Conservation (phyloP, 2,888 invertebrate genomes). For the Seira sanloemensis region DNA sequence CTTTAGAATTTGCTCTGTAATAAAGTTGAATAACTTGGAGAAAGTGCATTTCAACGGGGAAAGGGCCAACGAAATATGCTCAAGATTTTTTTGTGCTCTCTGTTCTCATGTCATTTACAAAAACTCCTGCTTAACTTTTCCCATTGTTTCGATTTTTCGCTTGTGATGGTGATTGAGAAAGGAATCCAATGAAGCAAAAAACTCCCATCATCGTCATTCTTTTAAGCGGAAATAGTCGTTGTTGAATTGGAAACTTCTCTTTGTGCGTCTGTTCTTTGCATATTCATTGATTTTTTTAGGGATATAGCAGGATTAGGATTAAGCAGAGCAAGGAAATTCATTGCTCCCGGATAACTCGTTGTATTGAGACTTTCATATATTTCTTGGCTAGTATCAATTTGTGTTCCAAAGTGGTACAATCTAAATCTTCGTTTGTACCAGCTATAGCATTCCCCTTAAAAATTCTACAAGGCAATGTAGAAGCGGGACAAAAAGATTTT, state of each 20-base stretch:
- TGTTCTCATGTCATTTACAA: background rate
- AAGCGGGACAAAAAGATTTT: no score
- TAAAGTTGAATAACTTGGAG: constrained; percentile 1
- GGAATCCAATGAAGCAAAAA: background rate
- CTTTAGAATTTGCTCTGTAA: background rate
- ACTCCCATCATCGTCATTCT: no score
- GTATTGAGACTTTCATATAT: no score
- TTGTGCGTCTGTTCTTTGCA: background rate
- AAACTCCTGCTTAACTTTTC: constrained; percentile 4
- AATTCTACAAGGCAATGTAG: no score
- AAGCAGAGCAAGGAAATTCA: no score
- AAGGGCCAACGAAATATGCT: background rate
- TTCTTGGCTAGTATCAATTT: no score
- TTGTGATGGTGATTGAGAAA: background rate
- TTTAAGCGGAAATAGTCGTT: no score
- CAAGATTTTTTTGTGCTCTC: background rate
- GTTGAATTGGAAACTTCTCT: no score
- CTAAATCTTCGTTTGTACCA: no score
- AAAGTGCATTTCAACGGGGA: background rate
- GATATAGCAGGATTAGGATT: background rate
- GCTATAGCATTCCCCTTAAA: no score
- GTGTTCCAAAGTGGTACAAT: no score
- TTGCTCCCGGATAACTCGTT: background rate
- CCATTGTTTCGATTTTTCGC: background rate
- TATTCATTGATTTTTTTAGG: background rate